phyloP scores from a whole-genome alignment of 2,113 vertebrate genomes.

The Tonatia bakeri region DNA sequence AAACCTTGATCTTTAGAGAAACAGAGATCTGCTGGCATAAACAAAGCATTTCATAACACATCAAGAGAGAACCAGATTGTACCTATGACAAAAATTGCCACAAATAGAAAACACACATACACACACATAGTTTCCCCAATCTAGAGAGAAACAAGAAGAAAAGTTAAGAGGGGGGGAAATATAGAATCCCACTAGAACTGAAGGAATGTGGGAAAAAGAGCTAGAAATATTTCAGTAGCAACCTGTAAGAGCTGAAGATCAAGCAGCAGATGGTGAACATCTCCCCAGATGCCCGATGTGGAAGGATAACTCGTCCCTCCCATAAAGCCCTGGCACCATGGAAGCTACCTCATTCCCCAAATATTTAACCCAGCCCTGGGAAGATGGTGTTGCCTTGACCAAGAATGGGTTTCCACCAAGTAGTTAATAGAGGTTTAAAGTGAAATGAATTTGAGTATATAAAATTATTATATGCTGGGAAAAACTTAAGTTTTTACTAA shows the following conservation, averaged over 20 bases:
- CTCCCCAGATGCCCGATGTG: neutral
- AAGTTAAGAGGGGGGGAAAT: neutral
- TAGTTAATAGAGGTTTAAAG: neutral
- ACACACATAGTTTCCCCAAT: neutral
- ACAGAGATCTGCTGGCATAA: neutral
- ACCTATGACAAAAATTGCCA: neutral
- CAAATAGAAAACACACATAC: neutral
- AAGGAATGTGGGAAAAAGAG: neutral
- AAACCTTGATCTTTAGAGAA: neutral
- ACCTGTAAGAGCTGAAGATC: neutral
- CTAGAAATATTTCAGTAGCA: neutral
- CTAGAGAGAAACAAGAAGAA: neutral
- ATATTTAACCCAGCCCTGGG: neutral
- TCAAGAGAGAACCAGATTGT: neutral
- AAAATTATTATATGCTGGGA: neutral
- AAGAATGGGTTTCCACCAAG: neutral
- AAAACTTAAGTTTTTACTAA: neutral
- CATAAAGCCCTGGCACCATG: fast-evolving
- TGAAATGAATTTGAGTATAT: neutral
- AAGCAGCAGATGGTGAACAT: neutral
- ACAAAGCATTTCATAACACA: neutral
- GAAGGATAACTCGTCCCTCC: neutral
- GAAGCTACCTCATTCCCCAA: neutral
- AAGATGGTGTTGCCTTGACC: neutral
- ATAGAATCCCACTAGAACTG: neutral